Conservation (phyloP, 2,888 invertebrate species). For the Byasa hedistus region DNA sequence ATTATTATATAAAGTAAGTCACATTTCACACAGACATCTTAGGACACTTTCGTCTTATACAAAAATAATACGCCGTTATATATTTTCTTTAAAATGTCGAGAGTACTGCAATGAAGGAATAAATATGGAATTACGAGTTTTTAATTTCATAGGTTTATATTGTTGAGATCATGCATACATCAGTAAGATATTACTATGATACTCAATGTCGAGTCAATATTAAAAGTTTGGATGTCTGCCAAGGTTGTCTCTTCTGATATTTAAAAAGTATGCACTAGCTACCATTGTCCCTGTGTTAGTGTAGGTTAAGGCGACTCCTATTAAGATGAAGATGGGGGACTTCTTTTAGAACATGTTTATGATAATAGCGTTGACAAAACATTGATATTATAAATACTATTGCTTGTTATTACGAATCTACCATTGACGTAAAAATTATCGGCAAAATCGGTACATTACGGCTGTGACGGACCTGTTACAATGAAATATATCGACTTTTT, state of each 20-base stretch:
- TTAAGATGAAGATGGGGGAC: neutral
- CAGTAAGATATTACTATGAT: neutral
- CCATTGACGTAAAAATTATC: too few relatives aligned
- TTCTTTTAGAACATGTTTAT: neutral
- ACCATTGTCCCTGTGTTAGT: neutral
- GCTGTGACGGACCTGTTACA: neutral
- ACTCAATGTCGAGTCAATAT: constrained; percentile 21
- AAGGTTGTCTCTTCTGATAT: constrained; percentile 20
- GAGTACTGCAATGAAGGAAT: neutral
- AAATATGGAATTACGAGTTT: neutral
- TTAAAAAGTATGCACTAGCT: constrained; percentile 14
- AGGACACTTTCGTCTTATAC: too few relatives aligned
- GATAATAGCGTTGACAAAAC: neutral
- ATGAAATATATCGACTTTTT: neutral
- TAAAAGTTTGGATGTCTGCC: constrained; percentile 24
- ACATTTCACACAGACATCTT: too few relatives aligned
- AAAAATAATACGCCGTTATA: too few relatives aligned
- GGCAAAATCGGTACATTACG: too few relatives aligned
- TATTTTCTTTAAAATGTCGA: neutral
- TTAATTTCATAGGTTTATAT: neutral
- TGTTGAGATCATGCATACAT: constrained; percentile 6
- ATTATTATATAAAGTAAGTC: too few relatives aligned
- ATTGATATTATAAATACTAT: neutral
- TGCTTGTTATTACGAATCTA: too few relatives aligned
- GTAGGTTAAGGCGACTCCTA: neutral